Conservation (phyloP, 2,113 vertebrate genomes). For the Gobio gobio region DNA sequence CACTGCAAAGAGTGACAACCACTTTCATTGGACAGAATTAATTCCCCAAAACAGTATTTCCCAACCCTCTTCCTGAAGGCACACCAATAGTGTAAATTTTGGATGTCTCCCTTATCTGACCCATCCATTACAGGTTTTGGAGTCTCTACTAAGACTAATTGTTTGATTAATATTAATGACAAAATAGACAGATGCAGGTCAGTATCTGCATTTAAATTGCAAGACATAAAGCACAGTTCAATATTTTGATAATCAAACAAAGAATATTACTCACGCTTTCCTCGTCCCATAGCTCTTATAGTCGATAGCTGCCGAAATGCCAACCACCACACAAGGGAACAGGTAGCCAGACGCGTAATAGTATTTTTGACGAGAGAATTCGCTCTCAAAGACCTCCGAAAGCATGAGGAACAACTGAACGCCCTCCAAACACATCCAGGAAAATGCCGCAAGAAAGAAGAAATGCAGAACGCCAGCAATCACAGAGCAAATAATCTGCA, state of each 20-base stretch:
- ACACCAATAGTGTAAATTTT: background rate
- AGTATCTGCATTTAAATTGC: background rate
- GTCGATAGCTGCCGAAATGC: constrained; percentile 95
- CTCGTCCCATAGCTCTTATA: constrained; percentile 95
- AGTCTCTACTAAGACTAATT: no score
- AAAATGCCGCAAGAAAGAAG: constrained; percentile 97
- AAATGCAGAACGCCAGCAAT: constrained; percentile 96
- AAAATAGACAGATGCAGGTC: background rate
- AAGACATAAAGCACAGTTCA: background rate
- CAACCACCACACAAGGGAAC: constrained; percentile 91
- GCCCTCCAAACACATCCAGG: constrained; percentile 98
- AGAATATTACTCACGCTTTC: constrained; percentile 88
- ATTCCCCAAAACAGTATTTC: background rate
- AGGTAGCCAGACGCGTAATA: constrained; percentile 95
- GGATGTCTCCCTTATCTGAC: background rate
- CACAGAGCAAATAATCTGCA: constrained; percentile 93
- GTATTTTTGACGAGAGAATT: constrained; percentile 97
- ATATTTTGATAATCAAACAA: background rate
- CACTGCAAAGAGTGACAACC: background rate
- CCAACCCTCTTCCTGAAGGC: background rate
- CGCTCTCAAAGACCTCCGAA: constrained; percentile 98
- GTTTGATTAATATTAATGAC: background rate
- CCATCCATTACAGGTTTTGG: background rate
- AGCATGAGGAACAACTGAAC: constrained; percentile 98
- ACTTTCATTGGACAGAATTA: background rate